These are phyloP conservation scores for Hyposoter dolosus DNA, from an alignment of 2,888 invertebrate species.

Conservation along the genomic window DNA sequence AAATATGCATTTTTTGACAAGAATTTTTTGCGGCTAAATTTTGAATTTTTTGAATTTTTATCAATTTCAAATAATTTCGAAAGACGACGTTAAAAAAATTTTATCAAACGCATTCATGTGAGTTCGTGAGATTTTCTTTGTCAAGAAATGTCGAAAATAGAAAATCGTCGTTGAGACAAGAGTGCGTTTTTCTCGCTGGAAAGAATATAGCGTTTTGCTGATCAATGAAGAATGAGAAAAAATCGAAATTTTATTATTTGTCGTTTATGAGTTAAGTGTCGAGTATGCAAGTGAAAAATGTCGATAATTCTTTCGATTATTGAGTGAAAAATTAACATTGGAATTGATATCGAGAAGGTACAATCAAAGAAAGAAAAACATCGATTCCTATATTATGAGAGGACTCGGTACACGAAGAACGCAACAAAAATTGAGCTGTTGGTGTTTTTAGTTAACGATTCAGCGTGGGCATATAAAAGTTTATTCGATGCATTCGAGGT, in stretches of 20 bases:
- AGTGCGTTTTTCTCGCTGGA: background rate
- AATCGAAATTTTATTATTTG: background rate
- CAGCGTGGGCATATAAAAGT: slow-evolving; percentile 46
- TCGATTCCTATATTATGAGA: background rate
- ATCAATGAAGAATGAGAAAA: background rate
- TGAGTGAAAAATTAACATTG: background rate
- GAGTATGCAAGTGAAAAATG: background rate
- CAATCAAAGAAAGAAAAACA: background rate
- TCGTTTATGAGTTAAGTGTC: background rate
- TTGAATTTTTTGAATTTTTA: background rate
- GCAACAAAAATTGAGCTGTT: background rate
- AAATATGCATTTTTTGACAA: background rate
- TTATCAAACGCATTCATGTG: background rate
- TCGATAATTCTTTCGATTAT: background rate
- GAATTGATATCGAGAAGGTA: background rate
- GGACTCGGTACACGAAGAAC: background rate
- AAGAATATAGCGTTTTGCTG: background rate
- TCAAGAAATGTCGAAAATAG: background rate
- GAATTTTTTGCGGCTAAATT: too few relatives aligned
- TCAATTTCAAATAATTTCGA: background rate
- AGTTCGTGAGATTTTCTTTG: background rate
- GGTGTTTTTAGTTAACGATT: slow-evolving; percentile 25
- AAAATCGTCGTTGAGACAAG: background rate
- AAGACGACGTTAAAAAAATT: background rate
- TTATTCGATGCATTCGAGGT: slow-evolving; percentile 38